Conservation (phyloP, 2,797 vertebrate genomes). For the Esox lucius region DNA sequence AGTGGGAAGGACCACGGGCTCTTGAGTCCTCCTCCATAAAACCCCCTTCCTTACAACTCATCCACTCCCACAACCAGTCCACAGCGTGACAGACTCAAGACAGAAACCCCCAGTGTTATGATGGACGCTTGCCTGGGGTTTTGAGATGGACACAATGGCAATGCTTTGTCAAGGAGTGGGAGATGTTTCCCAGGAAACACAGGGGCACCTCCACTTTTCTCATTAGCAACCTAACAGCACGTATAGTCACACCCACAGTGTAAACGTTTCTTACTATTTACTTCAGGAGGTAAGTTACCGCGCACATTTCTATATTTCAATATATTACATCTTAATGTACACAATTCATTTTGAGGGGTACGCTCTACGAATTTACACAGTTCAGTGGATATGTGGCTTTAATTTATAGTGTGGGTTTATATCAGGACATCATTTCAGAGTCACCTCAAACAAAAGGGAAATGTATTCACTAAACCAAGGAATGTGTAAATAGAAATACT, state of each 20-base stretch:
- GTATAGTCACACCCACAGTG: not conserved
- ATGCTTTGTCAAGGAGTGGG: slow-evolving; percentile 27
- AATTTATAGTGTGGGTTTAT: not conserved
- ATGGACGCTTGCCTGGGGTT: slow-evolving; percentile 43
- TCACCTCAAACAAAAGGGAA: not conserved
- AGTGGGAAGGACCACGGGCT: not conserved
- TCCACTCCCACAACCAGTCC: slow-evolving; percentile 6
- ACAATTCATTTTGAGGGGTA: not conserved
- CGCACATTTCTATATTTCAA: not conserved
- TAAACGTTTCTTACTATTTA: not conserved
- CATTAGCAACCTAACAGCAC: slow-evolving; percentile 33
- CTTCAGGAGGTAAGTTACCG: slow-evolving; percentile 30
- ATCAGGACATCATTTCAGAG: slow-evolving; percentile 3
- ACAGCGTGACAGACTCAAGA: slow-evolving; percentile 19
- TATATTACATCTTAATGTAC: not conserved
- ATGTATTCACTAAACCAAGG: slow-evolving; percentile 6
- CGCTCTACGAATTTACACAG: not conserved
- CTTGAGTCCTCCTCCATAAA: not conserved
- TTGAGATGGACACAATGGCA: slow-evolving; percentile 28
- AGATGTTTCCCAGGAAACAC: slow-evolving; percentile 30
- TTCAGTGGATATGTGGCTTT: not conserved
- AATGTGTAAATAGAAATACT: slow-evolving; percentile 9
- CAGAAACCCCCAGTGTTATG: slow-evolving; percentile 42
- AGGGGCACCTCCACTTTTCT: slow-evolving; percentile 25
- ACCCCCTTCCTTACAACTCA: not conserved